These are phyloP conservation scores for Venusia cambrica DNA, from an alignment of 2,888 invertebrate genomes.

Conservation along the genomic window DNA sequence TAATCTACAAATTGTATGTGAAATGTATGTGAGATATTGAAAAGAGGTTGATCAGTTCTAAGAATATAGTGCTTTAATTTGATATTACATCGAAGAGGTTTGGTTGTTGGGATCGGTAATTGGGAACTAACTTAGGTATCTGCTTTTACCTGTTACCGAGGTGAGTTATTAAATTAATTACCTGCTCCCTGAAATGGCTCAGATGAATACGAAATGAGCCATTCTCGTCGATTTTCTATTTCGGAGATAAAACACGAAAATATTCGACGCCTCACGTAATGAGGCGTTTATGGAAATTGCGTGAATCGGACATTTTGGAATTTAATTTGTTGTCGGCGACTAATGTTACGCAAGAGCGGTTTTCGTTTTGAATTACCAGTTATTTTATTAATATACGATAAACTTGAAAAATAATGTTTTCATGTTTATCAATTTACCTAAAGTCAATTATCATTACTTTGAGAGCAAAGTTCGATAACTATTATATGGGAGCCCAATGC, in stretches of 20 bases:
- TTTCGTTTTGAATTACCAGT: background rate
- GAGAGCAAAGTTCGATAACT: too few relatives aligned
- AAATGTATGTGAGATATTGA: too few relatives aligned
- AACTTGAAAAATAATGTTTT: too few relatives aligned
- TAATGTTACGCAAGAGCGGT: constrained; percentile 1
- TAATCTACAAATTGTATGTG: too few relatives aligned
- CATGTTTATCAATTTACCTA: too few relatives aligned
- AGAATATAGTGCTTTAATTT: too few relatives aligned
- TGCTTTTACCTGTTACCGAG: background rate
- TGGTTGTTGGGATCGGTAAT: too few relatives aligned
- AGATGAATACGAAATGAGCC: constrained; percentile 31
- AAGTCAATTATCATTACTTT: too few relatives aligned
- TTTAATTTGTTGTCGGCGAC: constrained; percentile 17
- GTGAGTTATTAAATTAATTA: constrained; percentile 34
- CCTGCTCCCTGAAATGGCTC: constrained; percentile 26
- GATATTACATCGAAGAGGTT: too few relatives aligned
- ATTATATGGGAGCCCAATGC: too few relatives aligned
- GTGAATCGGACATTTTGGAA: constrained; percentile 15
- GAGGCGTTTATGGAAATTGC: constrained; percentile 22
- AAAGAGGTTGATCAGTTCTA: too few relatives aligned
- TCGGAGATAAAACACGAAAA: constrained; percentile 32
- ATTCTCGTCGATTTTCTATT: constrained; percentile 29
- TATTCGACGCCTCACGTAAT: constrained; percentile 23
- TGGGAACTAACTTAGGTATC: constrained; percentile 1
- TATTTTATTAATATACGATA: background rate